Base-by-base conservation (phyloP, 2,888 invertebrate species). In the Limnephilus auricula region DNA sequence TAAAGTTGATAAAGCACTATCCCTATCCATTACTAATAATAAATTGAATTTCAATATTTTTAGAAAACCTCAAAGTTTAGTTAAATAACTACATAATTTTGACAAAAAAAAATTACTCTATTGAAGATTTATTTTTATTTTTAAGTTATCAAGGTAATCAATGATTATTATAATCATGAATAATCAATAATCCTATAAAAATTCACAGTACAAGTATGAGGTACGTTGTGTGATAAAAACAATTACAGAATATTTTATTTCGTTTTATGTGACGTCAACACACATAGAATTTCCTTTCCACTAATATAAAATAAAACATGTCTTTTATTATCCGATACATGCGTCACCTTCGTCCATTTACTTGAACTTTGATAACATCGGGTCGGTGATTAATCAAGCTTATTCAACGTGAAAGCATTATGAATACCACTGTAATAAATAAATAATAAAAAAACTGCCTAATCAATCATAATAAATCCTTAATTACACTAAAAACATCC, bases 391-490 rank as follows among this genome's bases (percentile, higher is more conserved):
- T 65, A 65, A 65, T 65, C 65, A 65, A 65, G 25, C 65, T 65
- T 65, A 65, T 65, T 65, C 65, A 65, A n/a, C 25, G 25, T 65
- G 25, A n/a, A 65, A 65, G 25, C 65, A 65, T 65, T 65, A 65
- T 65, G 65, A 65, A 65, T 25, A 65, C 65, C 25, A 65, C 65
- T 6, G 65, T 65, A 65, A 65, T 65, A 65, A 65, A 65, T 65
- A n/a, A 65, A 65, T n/a, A n/a, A n/a, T n/a, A 65, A n/a, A 65
- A 65, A 65, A 65, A 65, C 65, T 65, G n/a, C 65, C 65, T 83
- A 82, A 91, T 91, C 88, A 91, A 91, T 91, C 91, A 91, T 91
- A 91, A 91, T 91, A 91, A 88, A 88, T 50, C 88, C 31, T 79
- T 82, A 82, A 91, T 91, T 88, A 89, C 82, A 10, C 88, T 79